These are phyloP conservation scores for Octomys mimax DNA, from an alignment of 2,797 vertebrate species.

Conservation along the genomic window DNA sequence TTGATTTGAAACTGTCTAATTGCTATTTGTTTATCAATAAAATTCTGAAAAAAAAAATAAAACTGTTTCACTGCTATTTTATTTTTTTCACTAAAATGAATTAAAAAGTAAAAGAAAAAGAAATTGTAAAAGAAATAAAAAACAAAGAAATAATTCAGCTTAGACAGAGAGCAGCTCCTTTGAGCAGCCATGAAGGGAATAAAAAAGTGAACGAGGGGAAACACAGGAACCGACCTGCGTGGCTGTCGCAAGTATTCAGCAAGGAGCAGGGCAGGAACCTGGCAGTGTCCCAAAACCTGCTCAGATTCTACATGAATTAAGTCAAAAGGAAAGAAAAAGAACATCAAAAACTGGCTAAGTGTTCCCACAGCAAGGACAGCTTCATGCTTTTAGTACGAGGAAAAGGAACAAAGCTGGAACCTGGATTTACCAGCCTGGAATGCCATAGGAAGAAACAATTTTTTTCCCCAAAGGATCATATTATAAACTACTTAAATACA, in stretches of 20 bases:
- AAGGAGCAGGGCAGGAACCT: background rate
- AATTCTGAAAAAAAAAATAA: no score
- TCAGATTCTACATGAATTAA: background rate
- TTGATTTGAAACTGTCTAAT: no score
- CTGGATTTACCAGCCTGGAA: constrained; percentile 53
- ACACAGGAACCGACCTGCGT: background rate
- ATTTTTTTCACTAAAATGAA: no score
- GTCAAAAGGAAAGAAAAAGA: background rate
- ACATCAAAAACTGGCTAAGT: background rate
- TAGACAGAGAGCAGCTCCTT: background rate
- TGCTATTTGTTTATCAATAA: no score
- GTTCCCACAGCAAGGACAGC: background rate
- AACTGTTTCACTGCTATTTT: no score
- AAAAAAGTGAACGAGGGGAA: background rate
- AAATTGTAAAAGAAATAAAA: no score
- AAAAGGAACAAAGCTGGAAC: background rate
- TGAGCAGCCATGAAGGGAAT: background rate
- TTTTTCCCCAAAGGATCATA: constrained; percentile 10
- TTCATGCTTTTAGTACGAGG: background rate
- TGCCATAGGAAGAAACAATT: background rate
- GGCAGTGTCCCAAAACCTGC: background rate
- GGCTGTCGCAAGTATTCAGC: background rate
- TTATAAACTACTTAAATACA: background rate
- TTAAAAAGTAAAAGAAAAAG: no score
- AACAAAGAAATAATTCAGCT: background rate